Evolutionary conservation across 2,888 invertebrate genomes (phyloP), one percentile per base, ranked within the genome.

Genomic region (Steromphala cineraria): DNA sequence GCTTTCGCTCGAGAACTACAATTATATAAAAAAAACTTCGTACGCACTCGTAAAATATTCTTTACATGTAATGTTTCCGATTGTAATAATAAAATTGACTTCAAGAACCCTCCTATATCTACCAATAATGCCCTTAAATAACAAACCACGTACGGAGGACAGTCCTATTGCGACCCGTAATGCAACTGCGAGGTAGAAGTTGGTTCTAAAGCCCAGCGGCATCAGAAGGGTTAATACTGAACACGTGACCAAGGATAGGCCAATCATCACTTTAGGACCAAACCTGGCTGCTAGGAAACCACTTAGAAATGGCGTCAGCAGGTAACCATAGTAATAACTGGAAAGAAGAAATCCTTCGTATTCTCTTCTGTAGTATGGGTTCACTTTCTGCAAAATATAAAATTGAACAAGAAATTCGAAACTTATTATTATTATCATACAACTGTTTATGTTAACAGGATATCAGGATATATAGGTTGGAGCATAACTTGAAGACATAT

Each of bases 301-400:
- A 74, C 78, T 74, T 19, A 81, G n/a, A 19, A 81, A 55, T 21
- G 81, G 71, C 36, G 81, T 78, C 67, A 74, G n/a, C 28, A 81
- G 15, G 46, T 77, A 81, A 74, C 81, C 81, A n/a, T 81, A 81
- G 74, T 40, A 81, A 31, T 81, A 81, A 10, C 67, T 40, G 2
- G 81, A 78, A n/a, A 81, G 78, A 7, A 81, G 55, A 28, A 78
- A 19, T 2, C 81, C 78, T 74, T 78, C 36, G 15, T n/a, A n/a
- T 13, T 71, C 52, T n/a, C 17, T 15, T n/a, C 67, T 53, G 13
- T 67, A 67, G 78, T 78, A 78, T 3, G 62, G 62, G 28, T 62
- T 62, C 28, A 24, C 17, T 13, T 62, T 62, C 62, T 62, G 62
- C 15, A 21, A 62, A 62, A 24, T 62, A 19, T 15, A 62, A 24